phyloP scores from a whole-genome alignment of 64 coral and sea anemone species.

The Stichodactyla mertensii region DNA sequence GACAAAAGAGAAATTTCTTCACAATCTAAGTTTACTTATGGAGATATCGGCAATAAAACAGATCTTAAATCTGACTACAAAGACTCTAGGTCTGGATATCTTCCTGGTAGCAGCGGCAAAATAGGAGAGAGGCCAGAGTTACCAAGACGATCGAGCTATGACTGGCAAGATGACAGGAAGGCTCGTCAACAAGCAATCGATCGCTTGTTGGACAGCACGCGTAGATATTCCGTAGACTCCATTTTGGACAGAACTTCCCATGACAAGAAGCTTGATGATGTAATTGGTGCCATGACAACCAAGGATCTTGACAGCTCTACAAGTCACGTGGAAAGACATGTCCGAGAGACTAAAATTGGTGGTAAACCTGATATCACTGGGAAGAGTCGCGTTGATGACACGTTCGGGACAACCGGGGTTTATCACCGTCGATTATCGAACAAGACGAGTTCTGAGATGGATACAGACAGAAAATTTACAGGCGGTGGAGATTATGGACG shows the following conservation, averaged over 20 bases:
- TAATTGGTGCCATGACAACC: neutral
- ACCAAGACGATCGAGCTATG: neutral
- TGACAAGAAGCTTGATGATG: slow-evolving; percentile 14
- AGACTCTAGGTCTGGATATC: neutral
- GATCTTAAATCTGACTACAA: neutral
- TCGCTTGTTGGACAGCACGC: neutral
- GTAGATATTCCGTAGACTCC: neutral
- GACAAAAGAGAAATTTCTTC: neutral
- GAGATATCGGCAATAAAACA: neutral
- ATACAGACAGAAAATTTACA: no score
- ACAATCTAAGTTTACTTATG: neutral
- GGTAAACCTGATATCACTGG: no score
- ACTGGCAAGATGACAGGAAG: neutral
- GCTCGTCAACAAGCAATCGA: neutral
- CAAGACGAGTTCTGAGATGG: no score
- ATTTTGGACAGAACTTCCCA: neutral
- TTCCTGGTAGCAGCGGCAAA: neutral
- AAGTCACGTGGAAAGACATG: neutral
- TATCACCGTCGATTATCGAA: no score
- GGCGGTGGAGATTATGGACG: no score
- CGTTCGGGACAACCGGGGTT: no score
- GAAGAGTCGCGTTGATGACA: no score
- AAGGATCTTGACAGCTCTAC: neutral
- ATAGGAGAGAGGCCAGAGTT: neutral
- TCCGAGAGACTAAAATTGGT: neutral